Evolutionary conservation across 2,113 vertebrate species (phyloP).

Genomic region (Calypte anna): DNA sequence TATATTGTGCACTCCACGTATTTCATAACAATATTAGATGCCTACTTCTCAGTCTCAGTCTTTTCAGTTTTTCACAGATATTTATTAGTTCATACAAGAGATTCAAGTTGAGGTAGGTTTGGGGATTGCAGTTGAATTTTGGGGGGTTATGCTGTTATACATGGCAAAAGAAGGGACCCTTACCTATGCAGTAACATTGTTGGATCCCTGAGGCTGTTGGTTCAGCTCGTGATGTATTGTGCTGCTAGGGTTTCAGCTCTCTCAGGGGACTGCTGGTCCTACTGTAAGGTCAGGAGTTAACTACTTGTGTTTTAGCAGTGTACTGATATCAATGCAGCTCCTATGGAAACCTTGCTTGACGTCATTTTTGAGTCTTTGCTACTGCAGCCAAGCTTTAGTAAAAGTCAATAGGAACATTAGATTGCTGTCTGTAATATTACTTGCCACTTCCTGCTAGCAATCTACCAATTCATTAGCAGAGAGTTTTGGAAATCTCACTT

Average conservation of each 20-base stretch:
- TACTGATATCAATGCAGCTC: conserved; percentile 81
- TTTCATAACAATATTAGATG: neutral
- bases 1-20: neutral
- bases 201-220: conserved; percentile 71
- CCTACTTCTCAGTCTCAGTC: neutral
- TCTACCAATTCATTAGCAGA: conserved; percentile 92
- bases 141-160: conserved; percentile 62
- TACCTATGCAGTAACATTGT: conserved; percentile 48
- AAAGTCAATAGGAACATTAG: conserved; percentile 89
- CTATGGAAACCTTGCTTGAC: conserved; percentile 84
- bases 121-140: conserved; percentile 50
- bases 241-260: conserved; percentile 70
- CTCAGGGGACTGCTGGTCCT: conserved; percentile 75
- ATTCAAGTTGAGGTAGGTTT: conserved; percentile 67
- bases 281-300: conserved; percentile 85
- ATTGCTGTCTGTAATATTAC: conserved; percentile 90
- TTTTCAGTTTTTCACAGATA: neutral
- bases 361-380: conserved; percentile 82
- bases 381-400: conserved; percentile 77
- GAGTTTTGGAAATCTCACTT: conserved; percentile 87
- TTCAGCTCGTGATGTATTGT: conserved; percentile 77
- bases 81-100: conserved; percentile 67
- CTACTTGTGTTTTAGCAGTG: conserved; percentile 82
- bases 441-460: conserved; percentile 85
- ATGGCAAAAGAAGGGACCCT: conserved; percentile 53